Conservation (phyloP, 2,113 vertebrate species). For the Genyomyrus donnyi region DNA sequence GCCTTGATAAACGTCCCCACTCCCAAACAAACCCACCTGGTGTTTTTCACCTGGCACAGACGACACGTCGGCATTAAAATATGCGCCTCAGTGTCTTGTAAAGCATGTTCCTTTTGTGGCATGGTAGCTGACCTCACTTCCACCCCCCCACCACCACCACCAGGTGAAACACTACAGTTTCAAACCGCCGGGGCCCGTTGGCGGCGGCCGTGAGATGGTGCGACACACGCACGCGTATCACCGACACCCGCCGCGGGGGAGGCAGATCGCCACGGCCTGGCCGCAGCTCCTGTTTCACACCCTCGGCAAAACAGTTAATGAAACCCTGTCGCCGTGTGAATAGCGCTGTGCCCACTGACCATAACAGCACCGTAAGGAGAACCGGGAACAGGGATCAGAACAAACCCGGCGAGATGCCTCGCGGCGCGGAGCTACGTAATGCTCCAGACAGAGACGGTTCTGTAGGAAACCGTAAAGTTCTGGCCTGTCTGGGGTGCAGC, state of each 20-base stretch:
- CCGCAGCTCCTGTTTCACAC: slow-evolving; percentile 4
- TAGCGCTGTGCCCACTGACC: neutral
- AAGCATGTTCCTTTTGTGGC: neutral
- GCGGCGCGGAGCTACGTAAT: neutral
- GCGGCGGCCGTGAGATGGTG: neutral
- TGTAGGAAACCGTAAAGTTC: neutral
- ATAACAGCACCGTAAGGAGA: neutral
- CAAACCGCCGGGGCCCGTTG: neutral
- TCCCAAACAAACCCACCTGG: slow-evolving; percentile 6
- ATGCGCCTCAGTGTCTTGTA: neutral
- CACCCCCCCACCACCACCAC: neutral
- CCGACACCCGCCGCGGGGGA: neutral
- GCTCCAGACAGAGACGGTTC: neutral
- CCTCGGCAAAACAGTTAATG: neutral
- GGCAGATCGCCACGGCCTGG: neutral
- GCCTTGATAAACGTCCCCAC: neutral
- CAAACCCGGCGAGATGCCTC: neutral
- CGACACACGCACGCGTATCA: neutral
- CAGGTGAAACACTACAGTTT: slow-evolving; percentile 1
- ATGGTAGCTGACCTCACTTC: neutral
- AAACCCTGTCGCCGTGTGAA: slow-evolving; percentile 2
- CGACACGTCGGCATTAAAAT: neutral
- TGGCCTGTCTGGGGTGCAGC: neutral
- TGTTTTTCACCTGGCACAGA: neutral
- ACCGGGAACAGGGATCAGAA: neutral